Evolutionary conservation across 1,140 invertebrate genomes (phyloP).

Genomic region (Hyles euphorbiae): DNA sequence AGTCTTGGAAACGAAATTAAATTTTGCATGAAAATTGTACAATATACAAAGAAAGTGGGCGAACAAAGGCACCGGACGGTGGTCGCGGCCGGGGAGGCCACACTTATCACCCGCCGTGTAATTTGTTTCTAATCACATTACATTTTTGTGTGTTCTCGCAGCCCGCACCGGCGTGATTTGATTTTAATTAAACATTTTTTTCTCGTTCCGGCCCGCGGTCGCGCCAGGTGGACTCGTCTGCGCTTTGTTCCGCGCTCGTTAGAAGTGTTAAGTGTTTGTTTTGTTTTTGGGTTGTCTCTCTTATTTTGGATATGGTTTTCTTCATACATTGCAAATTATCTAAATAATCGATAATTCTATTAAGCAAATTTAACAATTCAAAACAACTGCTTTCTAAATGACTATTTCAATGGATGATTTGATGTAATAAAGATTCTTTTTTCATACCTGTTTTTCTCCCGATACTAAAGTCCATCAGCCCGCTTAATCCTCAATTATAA

Average conservation of each 20-base stretch:
- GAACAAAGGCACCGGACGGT: conserved; percentile 49
- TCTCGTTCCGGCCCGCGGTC: not conserved
- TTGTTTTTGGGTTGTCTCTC: no score
- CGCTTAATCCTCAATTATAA: no score
- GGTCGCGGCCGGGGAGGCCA: conserved; percentile 46
- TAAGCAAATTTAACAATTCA: no score
- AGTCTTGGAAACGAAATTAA: conserved; percentile 75
- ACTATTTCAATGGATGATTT: no score
- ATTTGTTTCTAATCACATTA: conserved; percentile 71
- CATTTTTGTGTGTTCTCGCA: conserved; percentile 25
- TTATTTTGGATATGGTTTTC: no score
- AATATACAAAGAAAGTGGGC: conserved; percentile 72
- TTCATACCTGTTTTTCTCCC: no score
- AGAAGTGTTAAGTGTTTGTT: not conserved
- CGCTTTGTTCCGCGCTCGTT: not conserved
- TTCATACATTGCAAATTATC: no score
- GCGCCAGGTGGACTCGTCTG: not conserved
- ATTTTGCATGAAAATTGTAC: conserved; percentile 74
- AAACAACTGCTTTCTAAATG: no score
- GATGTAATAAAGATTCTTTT: no score
- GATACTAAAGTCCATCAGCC: no score
- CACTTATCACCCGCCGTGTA: conserved; percentile 55
- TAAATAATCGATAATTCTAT: no score
- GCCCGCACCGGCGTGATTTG: conserved; percentile 24
- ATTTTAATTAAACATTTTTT: conserved; percentile 23